A percentile compares a stretch with the other conserved stretches of the same genome.
phyloP scores from a whole-genome alignment of 2,888 invertebrate species.

The Ectemnius lituratus region DNA sequence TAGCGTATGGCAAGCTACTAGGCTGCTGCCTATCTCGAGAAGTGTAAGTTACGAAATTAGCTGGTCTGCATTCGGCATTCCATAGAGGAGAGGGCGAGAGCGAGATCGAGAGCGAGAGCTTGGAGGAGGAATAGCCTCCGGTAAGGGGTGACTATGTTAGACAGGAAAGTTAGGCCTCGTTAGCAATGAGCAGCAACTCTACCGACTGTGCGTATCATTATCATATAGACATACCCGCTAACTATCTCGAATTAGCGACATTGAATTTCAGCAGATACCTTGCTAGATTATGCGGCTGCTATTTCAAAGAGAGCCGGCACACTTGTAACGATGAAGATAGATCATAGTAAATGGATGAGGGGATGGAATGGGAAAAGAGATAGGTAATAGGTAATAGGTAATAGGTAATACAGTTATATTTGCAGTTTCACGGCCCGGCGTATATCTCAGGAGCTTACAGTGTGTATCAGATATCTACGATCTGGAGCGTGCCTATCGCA shows the following conservation, averaged over 20 bases:
- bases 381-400: too few species aligned
- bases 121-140: constrained; percentile 15
- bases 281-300: constrained; percentile 5
- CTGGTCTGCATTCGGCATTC: constrained; percentile 24
- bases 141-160: constrained; percentile 37
- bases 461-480: too few species aligned
- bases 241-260: constrained; percentile 39
- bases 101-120: neutral
- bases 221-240: constrained; percentile 40
- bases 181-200: constrained; percentile 36
- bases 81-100: constrained; percentile 9
- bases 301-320: neutral
- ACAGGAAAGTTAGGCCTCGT: constrained; percentile 43
- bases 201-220: constrained; percentile 29
- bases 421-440: too few species aligned
- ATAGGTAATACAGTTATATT: too few species aligned
- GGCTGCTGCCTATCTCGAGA: too few species aligned
- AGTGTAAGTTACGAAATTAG: neutral
- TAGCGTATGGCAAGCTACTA: too few species aligned
- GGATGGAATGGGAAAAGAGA: too few species aligned
- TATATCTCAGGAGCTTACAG: too few species aligned
- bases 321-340: constrained; percentile 15
- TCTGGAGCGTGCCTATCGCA: too few species aligned
- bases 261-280: constrained; percentile 34
- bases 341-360: constrained; percentile 19